phyloP scores from a whole-genome alignment of 2,113 vertebrate species.

The Smithornis capensis region DNA sequence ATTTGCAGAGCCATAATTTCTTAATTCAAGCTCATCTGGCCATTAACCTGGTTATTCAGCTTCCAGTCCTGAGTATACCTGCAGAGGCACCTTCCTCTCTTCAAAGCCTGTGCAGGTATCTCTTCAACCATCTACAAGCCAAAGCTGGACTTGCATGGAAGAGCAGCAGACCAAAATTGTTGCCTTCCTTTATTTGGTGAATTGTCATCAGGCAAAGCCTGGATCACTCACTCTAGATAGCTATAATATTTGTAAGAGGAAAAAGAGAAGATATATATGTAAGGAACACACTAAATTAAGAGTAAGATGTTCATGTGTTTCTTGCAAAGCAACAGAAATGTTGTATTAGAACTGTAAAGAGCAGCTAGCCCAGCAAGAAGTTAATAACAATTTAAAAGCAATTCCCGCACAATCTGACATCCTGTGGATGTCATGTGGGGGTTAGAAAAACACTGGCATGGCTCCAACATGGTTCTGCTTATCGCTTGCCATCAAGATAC shows the following conservation, averaged over 20 bases:
- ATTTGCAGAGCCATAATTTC: not conserved
- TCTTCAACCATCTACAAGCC: not conserved
- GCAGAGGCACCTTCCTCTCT: not conserved
- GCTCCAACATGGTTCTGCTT: not conserved
- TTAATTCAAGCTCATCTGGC: not conserved
- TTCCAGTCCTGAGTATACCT: not conserved
- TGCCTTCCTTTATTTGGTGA: not conserved
- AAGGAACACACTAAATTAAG: not conserved
- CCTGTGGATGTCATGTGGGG: slow-evolving; percentile 16
- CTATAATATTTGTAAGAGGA: not conserved
- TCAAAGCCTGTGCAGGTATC: not conserved
- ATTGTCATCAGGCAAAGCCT: not conserved
- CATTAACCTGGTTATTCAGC: not conserved
- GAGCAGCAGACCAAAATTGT: not conserved
- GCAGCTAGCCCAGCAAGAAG: slow-evolving; percentile 11
- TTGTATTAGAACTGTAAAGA: not conserved
- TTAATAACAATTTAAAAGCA: slow-evolving; percentile 18
- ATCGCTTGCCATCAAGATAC: not conserved
- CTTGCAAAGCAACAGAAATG: not conserved
- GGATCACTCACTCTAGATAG: not conserved
- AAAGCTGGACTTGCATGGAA: not conserved
- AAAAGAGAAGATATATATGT: not conserved
- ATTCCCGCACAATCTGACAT: slow-evolving; percentile 7
- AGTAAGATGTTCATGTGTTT: not conserved
- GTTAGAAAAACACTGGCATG: slow-evolving; percentile 38